phyloP scores from a whole-genome alignment of 2,888 invertebrate genomes.

The Drosophila paramelanica region DNA sequence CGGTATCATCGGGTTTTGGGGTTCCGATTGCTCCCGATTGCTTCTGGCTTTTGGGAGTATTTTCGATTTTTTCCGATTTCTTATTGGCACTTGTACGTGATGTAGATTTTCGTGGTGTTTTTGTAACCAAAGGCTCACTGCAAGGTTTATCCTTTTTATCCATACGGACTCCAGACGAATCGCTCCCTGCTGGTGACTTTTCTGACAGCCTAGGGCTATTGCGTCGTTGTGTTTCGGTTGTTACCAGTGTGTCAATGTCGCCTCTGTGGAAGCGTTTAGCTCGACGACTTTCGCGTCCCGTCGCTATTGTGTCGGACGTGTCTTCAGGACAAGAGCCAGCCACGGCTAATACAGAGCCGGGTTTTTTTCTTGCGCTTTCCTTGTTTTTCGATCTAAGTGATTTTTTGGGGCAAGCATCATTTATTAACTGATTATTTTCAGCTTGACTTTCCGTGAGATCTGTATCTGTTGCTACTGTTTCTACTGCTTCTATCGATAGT shows the following conservation, averaged over 20 bases:
- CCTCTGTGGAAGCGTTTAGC: constrained; percentile 3
- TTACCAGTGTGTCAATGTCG: background rate
- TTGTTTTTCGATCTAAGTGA: background rate
- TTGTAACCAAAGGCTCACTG: background rate
- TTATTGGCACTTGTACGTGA: background rate
- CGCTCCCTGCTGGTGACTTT: constrained; percentile 12
- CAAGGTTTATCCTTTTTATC: background rate
- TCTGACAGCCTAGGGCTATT: constrained; percentile 28
- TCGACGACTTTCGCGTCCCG: constrained; percentile 26
- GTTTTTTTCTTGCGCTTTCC: background rate
- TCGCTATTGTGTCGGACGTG: background rate
- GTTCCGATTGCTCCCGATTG: background rate
- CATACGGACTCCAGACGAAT: background rate
- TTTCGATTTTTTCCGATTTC: background rate
- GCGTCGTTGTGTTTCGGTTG: constrained; percentile 2
- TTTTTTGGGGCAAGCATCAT: background rate
- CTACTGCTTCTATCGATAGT: background rate
- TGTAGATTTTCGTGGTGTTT: background rate
- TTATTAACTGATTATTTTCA: background rate
- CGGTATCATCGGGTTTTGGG: background rate
- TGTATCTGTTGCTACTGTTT: background rate
- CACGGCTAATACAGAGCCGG: background rate
- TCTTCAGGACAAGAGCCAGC: background rate
- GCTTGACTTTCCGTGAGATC: background rate
- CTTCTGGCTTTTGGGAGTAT: background rate